Percentiles rank a stretch among this genome's conserved stretches.
phyloP scores from a whole-genome alignment of 37 sponge, comb jelly and placozoan species.

The Halichondria panicea region DNA sequence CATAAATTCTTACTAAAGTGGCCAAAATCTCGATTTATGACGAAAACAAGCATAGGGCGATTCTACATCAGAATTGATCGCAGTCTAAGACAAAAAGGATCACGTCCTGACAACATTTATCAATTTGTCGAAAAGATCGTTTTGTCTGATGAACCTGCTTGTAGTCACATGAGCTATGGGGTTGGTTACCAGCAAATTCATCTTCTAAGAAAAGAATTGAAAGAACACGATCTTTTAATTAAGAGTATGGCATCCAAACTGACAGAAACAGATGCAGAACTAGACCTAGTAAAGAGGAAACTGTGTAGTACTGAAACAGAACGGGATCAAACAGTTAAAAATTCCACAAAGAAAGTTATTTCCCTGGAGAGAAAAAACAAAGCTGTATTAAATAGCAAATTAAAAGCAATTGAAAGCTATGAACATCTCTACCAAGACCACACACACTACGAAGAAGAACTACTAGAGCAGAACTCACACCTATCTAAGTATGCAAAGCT shows the following conservation, averaged over 20 bases:
- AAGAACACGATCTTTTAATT: conserved; percentile 10
- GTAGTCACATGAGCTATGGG: conserved; percentile 13
- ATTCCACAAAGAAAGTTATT: conserved; percentile 9
- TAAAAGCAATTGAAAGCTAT: conserved; percentile 14
- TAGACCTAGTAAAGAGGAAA: conserved; percentile 15
- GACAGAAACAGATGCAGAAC: conserved; percentile 17
- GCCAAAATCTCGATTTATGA: too few relatives aligned
- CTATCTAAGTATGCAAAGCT: too few relatives aligned
- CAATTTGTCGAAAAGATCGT: conserved; percentile 29
- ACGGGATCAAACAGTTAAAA: conserved; percentile 9
- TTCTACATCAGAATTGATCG: too few relatives aligned
- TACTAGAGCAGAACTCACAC: too few relatives aligned
- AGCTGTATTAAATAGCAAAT: conserved; percentile 16
- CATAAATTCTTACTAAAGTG: too few relatives aligned
- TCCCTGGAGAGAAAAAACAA: conserved; percentile 11
- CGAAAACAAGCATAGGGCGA: too few relatives aligned
- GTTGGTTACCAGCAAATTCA: conserved; percentile 16
- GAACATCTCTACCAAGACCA: conserved; percentile 24
- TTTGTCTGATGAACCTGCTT: neutral
- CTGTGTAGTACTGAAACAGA: conserved; percentile 1
- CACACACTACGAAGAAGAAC: conserved; percentile 18
- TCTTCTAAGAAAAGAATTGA: conserved; percentile 14
- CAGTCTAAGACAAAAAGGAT: too few relatives aligned
- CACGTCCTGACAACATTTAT: conserved; percentile 37
- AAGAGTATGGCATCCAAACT: conserved; percentile 18